Evolutionary conservation across 2,797 vertebrate genomes (phyloP).

Genomic region (Poeciliopsis infans): DNA sequence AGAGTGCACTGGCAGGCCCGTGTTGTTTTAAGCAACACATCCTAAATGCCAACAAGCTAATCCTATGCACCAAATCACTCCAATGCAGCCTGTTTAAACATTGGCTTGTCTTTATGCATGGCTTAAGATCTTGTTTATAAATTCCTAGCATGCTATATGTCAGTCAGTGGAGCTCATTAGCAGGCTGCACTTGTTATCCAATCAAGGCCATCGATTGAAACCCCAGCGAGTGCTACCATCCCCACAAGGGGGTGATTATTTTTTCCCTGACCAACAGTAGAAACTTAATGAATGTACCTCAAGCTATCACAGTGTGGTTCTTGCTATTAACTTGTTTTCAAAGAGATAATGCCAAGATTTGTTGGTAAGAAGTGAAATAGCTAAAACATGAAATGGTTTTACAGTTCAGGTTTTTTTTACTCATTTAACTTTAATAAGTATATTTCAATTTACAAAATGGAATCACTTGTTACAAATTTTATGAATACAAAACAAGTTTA

Average conservation of each 20-base stretch:
- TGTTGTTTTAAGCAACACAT: conserved; percentile 37
- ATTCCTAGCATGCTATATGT: conserved; percentile 51
- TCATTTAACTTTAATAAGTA: background rate
- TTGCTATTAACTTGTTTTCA: conserved; percentile 30
- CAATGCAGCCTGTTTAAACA: conserved; percentile 50
- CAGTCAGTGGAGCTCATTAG: conserved; percentile 64
- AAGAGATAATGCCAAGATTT: conserved; percentile 45
- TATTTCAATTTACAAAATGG: background rate
- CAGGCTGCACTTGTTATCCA: conserved; percentile 59
- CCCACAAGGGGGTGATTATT: conserved; percentile 34
- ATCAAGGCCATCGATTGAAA: conserved; percentile 60
- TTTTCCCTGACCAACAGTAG: conserved; percentile 35
- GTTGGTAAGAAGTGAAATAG: conserved; percentile 8
- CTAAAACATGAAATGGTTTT: background rate
- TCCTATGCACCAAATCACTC: conserved; percentile 33
- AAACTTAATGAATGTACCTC: conserved; percentile 36
- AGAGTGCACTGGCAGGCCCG: conserved; percentile 54
- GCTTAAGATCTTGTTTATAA: conserved; percentile 45
- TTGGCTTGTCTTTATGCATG: conserved; percentile 57
- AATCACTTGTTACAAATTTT: background rate
- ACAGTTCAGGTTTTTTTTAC: background rate
- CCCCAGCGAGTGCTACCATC: background rate
- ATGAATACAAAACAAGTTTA: background rate
- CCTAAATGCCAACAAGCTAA: conserved; percentile 37
- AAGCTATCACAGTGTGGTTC: conserved; percentile 47